These are phyloP conservation scores for Chrysolina haemoptera DNA, from an alignment of 2,888 invertebrate genomes.

Conservation along the genomic window DNA sequence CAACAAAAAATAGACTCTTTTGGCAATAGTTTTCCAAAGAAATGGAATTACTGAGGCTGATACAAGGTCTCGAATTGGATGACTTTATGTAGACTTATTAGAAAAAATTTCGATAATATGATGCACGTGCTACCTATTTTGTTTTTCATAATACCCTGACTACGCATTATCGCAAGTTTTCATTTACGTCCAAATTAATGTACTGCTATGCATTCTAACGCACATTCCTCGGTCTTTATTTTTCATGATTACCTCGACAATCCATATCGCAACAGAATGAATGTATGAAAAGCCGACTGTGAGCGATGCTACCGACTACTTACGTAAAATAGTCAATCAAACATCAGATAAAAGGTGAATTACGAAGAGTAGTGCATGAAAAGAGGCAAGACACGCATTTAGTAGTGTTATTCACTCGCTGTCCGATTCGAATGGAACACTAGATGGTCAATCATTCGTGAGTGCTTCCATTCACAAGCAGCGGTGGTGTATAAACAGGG, in stretches of 20 bases:
- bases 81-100: too few relatives aligned
- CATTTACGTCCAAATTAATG: not conserved
- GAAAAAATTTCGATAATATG: too few relatives aligned
- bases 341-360: constrained; percentile 48
- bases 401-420: constrained; percentile 54
- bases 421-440: constrained; percentile 52
- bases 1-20: too few relatives aligned
- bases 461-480: constrained; percentile 23
- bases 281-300: constrained; percentile 9
- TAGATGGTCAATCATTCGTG: constrained; percentile 54
- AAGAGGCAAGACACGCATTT: constrained; percentile 45
- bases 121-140: not conserved
- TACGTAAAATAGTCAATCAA: constrained; percentile 43
- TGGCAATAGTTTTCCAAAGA: too few relatives aligned
- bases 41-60: too few relatives aligned
- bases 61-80: too few relatives aligned
- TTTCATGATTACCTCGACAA: not conserved
- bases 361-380: constrained; percentile 40
- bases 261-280: not conserved
- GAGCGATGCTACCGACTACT: constrained; percentile 30
- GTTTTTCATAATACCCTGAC: not conserved
- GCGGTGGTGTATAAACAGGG: not conserved
- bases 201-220: not conserved
- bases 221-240: not conserved
- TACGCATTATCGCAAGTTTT: not conserved